Evolutionary conservation across 2,888 invertebrate genomes (phyloP).

Genomic region (Dryadula phaetusa): DNA sequence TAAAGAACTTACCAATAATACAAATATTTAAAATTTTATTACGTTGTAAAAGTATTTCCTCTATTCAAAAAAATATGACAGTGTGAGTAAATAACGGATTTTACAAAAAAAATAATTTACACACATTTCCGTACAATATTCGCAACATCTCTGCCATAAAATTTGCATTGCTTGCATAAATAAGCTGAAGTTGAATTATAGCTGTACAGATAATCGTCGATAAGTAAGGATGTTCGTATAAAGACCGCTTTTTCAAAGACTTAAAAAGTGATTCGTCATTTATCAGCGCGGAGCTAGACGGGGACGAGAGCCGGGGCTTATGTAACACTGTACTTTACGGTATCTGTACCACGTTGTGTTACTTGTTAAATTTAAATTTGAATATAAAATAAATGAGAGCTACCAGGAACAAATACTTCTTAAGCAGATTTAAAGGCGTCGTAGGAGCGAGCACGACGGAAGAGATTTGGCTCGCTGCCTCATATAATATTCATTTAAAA

Average conservation of each 20-base stretch:
- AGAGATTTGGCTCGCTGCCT: slow-evolving; percentile 44
- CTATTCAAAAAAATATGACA: no score
- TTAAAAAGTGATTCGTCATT: slow-evolving; percentile 22
- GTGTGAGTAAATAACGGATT: no score
- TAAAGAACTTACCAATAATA: no score
- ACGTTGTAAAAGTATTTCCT: no score
- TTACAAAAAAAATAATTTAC: no score
- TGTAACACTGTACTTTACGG: slow-evolving; percentile 8
- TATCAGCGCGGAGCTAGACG: slow-evolving; percentile 2
- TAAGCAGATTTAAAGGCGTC: slow-evolving; percentile 24
- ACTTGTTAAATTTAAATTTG: slow-evolving; percentile 10
- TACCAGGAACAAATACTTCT: slow-evolving; percentile 13
- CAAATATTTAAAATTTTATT: no score
- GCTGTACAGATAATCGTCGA: background rate
- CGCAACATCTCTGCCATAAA: background rate
- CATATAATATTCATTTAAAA: slow-evolving; percentile 59
- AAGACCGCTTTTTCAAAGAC: slow-evolving; percentile 12
- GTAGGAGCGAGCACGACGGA: slow-evolving; percentile 30
- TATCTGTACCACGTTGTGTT: background rate
- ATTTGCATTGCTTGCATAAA: background rate
- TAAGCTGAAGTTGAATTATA: background rate
- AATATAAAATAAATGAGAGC: slow-evolving; percentile 10
- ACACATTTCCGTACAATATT: background rate
- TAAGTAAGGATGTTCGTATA: slow-evolving; percentile 2
- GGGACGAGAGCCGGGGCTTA: slow-evolving; percentile 1